These are phyloP conservation scores for Ashinkailepas kermadecensis DNA, from an alignment of 2,888 invertebrate species.

Conservation along the genomic window DNA sequence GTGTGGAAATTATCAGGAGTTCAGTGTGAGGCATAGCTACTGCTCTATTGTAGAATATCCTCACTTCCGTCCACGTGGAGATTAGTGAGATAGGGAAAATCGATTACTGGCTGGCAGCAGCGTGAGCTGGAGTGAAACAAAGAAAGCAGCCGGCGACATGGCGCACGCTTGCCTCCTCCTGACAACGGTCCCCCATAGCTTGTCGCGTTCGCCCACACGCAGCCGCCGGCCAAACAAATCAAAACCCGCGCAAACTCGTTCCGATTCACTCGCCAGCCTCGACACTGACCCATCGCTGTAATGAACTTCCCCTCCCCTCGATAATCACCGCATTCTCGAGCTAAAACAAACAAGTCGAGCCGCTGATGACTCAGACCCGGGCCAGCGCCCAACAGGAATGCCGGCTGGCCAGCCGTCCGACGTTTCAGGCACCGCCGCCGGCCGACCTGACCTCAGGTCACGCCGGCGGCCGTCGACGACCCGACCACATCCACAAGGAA, in stretches of 20 bases:
- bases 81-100: not conserved
- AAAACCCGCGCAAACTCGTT: not conserved
- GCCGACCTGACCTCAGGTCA: not conserved
- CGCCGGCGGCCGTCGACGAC: not conserved
- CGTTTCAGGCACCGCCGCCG: not conserved
- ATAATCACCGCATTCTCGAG: conserved; percentile 2
- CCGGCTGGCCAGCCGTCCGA: not conserved
- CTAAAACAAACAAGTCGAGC: conserved; percentile 17
- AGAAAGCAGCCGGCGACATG: not conserved
- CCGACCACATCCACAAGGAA: not conserved
- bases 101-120: not conserved
- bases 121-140: not conserved
- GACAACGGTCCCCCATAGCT: not conserved
- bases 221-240: not conserved
- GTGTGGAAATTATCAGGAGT: no score
- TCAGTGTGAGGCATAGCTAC: no score
- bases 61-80: no score
- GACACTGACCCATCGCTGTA: not conserved
- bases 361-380: not conserved
- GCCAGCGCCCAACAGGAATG: not conserved
- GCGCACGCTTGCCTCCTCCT: no score
- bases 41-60: no score
- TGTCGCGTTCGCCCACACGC: not conserved
- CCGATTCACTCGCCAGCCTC: not conserved
- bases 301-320: not conserved